Evolutionary conservation across 2,888 invertebrate genomes (phyloP), one percentile per base, ranked within the genome.

Genomic region (Agrilus biguttatus): DNA sequence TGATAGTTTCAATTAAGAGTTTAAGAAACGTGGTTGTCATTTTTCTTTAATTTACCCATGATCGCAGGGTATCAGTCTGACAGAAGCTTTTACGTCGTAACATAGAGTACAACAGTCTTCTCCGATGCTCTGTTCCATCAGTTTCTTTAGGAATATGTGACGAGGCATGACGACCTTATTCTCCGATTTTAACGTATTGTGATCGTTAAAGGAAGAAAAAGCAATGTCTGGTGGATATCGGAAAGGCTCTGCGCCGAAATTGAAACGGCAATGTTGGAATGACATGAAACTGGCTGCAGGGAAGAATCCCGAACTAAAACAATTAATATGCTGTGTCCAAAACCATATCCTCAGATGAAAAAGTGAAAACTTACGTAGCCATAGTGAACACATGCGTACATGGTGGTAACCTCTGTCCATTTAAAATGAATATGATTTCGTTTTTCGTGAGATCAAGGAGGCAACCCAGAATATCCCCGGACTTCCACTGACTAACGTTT

Each of bases 241-340:
- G 67, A 92, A 93, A 1, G 84, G 78, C 48, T 77, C 73, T 47
- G 78, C 71, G 42, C 93, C 93, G 66, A 93, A 93, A 69, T 93
- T 93, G 68, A 93, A 93, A 39, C 80, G 74, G 67, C 91, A 91
- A 60, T 92, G 92, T 63, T 95, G 93, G 71, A 90, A 93, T 48
- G 91, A 88, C 92, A 92, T 93, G 65, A 93, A 92, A 64, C 90
- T 92, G 3, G 92, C 93, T 3, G 91, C 93, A 8, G 93, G 91
- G 68, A 88, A 93, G 67, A 89, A 92, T 28, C 92, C 92, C 52
- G 77, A 75, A 53, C 87, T 89, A 63, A 33, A 46, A 37, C 34
- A 34, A 10, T n/a, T 14, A n/a, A 34, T 21, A 21, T 21, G 7
- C 5, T 7, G 4, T 17, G 17, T 17, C 3, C 17, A 23, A 33